A percentile compares a stretch with the other conserved stretches of the same genome.
These are phyloP conservation scores for Drosophila formosana DNA, from an alignment of 2,888 invertebrate genomes.

Conservation along the genomic window DNA sequence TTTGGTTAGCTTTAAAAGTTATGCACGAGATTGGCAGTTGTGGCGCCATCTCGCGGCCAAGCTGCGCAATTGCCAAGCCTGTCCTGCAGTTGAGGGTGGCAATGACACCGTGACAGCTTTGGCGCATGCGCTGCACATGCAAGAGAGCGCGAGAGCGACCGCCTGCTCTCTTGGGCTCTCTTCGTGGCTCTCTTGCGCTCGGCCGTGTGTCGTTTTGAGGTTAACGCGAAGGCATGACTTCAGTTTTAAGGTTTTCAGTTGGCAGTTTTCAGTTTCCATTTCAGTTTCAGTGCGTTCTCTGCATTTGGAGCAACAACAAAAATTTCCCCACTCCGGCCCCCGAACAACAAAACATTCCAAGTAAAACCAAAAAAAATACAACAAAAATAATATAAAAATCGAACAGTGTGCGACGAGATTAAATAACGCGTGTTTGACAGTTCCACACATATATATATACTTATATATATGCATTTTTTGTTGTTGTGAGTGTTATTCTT, in stretches of 20 bases:
- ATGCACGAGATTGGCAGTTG: neutral
- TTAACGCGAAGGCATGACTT: constrained; percentile 52
- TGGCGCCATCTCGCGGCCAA: constrained; percentile 13
- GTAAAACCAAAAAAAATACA: neutral
- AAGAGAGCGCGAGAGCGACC: neutral
- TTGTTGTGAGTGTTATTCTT: neutral
- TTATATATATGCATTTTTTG: neutral
- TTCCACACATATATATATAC: neutral
- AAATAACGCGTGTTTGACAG: constrained; percentile 14
- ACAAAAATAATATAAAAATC: constrained; percentile 7
- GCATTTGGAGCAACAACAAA: constrained; percentile 49
- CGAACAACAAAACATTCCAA: constrained; percentile 6
- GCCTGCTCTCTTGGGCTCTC: constrained; percentile 8
- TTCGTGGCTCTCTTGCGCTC: neutral
- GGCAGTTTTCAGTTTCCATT: constrained; percentile 59
- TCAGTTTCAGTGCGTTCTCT: constrained; percentile 65
- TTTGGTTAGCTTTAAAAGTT: neutral
- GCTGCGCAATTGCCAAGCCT: neutral
- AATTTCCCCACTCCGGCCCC: constrained; percentile 4
- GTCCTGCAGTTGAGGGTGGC: constrained; percentile 28
- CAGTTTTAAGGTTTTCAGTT: constrained; percentile 11
- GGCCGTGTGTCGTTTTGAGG: constrained; percentile 37
- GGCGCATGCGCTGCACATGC: constrained; percentile 20
- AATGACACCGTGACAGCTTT: constrained; percentile 22
- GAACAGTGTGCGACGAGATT: constrained; percentile 10